Percentiles rank a stretch among this genome's conserved stretches.
Conservation (phyloP, 2,113 vertebrate genomes). For the Solea senegalensis region DNA sequence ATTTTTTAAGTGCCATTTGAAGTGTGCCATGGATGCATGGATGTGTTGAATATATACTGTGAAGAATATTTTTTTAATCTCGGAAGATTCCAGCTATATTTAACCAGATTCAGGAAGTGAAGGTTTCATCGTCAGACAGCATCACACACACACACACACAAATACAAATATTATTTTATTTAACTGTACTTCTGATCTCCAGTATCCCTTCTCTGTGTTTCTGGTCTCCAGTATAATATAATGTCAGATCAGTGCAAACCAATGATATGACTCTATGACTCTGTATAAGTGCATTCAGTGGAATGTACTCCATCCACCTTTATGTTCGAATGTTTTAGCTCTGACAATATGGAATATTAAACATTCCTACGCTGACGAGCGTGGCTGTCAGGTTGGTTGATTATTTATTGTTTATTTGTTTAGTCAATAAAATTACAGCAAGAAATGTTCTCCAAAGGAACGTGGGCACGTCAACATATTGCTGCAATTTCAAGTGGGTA, state of each 20-base stretch:
- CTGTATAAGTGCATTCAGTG: conserved; percentile 64
- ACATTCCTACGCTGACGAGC: conserved; percentile 59
- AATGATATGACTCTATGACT: conserved; percentile 24
- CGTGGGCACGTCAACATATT: too few species aligned
- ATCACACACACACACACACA: conserved; percentile 14
- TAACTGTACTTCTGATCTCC: conserved; percentile 42
- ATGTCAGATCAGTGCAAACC: conserved; percentile 53
- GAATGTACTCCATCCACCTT: conserved; percentile 59
- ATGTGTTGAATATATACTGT: conserved; percentile 68
- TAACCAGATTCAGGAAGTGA: conserved; percentile 34
- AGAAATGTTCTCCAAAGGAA: too few species aligned
- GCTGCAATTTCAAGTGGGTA: too few species aligned
- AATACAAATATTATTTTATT: conserved; percentile 12
- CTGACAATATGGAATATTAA: conserved; percentile 65
- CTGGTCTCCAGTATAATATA: conserved; percentile 44
- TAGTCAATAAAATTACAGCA: background rate
- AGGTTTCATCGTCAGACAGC: conserved; percentile 19
- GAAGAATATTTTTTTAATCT: conserved; percentile 64
- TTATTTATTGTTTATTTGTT: background rate
- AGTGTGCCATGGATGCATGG: conserved; percentile 69
- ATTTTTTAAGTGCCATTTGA: conserved; percentile 69
- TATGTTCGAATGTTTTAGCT: conserved; percentile 62
- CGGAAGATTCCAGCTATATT: conserved; percentile 57
- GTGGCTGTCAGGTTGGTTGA: conserved; percentile 12
- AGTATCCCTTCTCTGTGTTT: conserved; percentile 54